Evolutionary conservation across 2,113 vertebrate species (phyloP), one percentile per base, ranked within the genome.

Genomic region (Oryzias curvinotus): DNA sequence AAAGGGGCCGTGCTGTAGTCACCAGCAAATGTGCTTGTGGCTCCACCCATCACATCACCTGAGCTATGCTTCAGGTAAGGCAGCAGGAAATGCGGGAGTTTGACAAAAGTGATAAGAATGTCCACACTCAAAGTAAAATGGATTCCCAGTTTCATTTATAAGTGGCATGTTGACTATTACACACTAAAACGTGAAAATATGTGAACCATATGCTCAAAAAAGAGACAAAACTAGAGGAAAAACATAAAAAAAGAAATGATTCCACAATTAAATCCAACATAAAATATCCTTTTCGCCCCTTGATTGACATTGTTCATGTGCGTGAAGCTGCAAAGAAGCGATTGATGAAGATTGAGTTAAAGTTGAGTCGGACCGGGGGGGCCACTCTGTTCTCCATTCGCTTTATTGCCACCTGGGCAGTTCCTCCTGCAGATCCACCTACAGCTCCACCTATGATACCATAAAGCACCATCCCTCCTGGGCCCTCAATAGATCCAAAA

Each of bases 341-440:
- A 56, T 90, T 92, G 50, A 92, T 89, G 70, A 92, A 92, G 56
- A 88, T 84, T 5, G 89, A 87, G 71, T 91, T 91, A 58, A 92
- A 92, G 74, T 87, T 91, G 59, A 87, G 72, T 75, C 80, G 79
- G 44, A 79, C 71, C 6, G 81, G 65, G 0, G 89, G 84, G 3
- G 76, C 73, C 49, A 88, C 82, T 75, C 84, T 88, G 49, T 88
- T 67, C 55, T 91, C 87, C 62, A 91, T 77, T 14, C 88, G 85
- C 41, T 90, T 75, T n/a, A 89, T 87, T 43, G 91, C 90, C 12
- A 91, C 83, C 63, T 91, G 89, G 8, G 89, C 88, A 2, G 91
- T 86, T 49, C 87, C 87, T 18, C 91, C 91, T 2, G 83, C 89
- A 1, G 86, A 85, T 8, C 78, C 90, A 23, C 91, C 89, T 3